Evolutionary conservation across 2,113 vertebrate genomes (phyloP).

Genomic region (Xenus cinereus): DNA sequence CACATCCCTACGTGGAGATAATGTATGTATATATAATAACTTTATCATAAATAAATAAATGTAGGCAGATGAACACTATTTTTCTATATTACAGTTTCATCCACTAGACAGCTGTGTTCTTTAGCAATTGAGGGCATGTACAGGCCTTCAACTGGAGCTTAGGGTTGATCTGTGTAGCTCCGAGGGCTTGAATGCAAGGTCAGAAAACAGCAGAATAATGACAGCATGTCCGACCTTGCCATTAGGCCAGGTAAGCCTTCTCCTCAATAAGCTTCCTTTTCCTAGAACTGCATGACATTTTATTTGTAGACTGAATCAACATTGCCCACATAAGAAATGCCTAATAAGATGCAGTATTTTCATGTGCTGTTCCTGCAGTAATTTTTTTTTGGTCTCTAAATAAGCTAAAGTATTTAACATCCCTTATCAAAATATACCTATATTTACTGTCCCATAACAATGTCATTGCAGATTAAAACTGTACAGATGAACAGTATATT

Average conservation of each 20-base stretch:
- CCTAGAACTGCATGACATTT: not conserved
- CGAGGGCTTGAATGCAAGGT: not conserved
- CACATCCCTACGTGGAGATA: not conserved
- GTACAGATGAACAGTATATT: not conserved
- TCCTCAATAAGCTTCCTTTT: not conserved
- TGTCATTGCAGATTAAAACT: slow-evolving; percentile 43
- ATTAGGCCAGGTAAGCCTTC: not conserved
- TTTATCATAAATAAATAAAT: not conserved
- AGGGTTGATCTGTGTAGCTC: not conserved
- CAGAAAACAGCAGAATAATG: not conserved
- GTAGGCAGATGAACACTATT: not conserved
- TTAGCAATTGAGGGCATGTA: not conserved
- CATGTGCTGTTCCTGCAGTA: not conserved
- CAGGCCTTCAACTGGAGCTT: not conserved
- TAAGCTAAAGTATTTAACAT: slow-evolving; percentile 49
- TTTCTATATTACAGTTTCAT: not conserved
- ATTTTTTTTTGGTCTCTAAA: slow-evolving; percentile 30
- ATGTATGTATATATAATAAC: not conserved
- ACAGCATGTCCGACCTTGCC: not conserved
- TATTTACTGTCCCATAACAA: slow-evolving; percentile 43
- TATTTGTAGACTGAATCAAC: not conserved
- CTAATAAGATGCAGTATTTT: not conserved
- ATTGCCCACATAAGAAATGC: not conserved
- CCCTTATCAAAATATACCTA: slow-evolving; percentile 41
- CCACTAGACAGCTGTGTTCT: not conserved